Base-by-base conservation (phyloP, 2,888 invertebrate species). In the Tetanocera ferruginea region DNA sequence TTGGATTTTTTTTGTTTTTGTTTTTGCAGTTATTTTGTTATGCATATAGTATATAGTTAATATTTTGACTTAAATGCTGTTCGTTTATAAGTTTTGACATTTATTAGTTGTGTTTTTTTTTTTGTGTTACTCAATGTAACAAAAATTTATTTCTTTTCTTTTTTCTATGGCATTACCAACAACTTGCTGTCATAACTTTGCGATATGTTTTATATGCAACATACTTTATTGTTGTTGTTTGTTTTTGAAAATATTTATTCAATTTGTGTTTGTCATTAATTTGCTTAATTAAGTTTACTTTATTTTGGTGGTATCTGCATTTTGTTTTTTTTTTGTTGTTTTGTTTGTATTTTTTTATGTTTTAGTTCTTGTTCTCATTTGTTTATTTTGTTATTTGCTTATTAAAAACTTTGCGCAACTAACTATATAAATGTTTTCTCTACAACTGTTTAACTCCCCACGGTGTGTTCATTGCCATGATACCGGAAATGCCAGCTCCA, bases 401-500 rank as follows among this genome's bases (percentile, higher is more conserved):
- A 23, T 25, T 28, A 14, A 28, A 3, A 23, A 28, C 57, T 25
- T 28, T 60, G 55, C 55, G 2, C 19, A 19, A 14, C 66, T 62
- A n/a, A 19, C 19, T 19, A 37, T 37, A 66, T n/a, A 31, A 34
- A 8, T 66, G 17, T 17, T 28, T 17, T 64, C 37, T 19, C 67
- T n/a, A 1, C 2, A n/a, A 37, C 43, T 23, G 11, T 5, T 19
- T 19, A 23, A 19, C 19, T 73, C 73, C 62, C 60, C 25, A 25
- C 43, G 25, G 19, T 57, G 70, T 71, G 76, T 57, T 71, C 77
- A 79, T 73, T 78, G 79, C 49, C 72, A 62, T 82, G 81, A 71
- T 77, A 81, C 78, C 82, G 81, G 81, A 83, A 82, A 80, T 78
- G 81, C 81, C 81, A 82, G 81, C 76, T 77, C 51, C 62, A 37